phyloP scores from a whole-genome alignment of 2,113 vertebrate species.

The Rhynchomys soricoides region DNA sequence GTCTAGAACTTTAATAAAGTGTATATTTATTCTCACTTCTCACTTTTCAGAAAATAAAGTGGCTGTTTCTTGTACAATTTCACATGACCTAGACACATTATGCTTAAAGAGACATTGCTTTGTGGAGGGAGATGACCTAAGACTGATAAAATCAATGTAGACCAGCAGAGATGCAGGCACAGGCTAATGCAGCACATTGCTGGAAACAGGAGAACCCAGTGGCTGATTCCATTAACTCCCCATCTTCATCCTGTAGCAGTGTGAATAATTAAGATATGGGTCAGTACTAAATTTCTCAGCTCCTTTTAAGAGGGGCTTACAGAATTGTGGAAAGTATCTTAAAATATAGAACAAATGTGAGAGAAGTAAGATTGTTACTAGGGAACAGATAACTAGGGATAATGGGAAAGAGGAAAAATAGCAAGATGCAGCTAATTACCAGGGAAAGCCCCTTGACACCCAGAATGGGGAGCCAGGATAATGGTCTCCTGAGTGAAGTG shows the following conservation, averaged over 20 bases:
- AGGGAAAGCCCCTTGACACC: conserved; percentile 75
- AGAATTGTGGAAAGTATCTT: conserved; percentile 61
- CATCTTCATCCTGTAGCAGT: neutral
- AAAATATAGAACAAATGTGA: conserved; percentile 67
- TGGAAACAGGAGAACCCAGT: neutral
- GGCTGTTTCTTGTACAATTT: conserved; percentile 6
- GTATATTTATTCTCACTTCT: neutral
- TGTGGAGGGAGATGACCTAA: conserved; percentile 20
- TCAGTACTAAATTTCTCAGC: neutral
- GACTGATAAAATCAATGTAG: conserved; percentile 20
- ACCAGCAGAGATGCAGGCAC: neutral
- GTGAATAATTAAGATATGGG: conserved; percentile 48
- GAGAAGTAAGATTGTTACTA: conserved; percentile 70
- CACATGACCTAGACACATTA: conserved; percentile 1
- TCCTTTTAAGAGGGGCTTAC: conserved; percentile 57
- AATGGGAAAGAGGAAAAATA: conserved; percentile 75
- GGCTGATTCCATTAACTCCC: neutral
- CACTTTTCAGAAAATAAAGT: conserved; percentile 45
- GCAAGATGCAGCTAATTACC: conserved; percentile 79
- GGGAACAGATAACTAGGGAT: conserved; percentile 71
- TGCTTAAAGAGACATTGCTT: conserved; percentile 38
- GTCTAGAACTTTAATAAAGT: neutral
- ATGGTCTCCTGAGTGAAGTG: conserved; percentile 75
- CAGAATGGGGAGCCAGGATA: conserved; percentile 67
- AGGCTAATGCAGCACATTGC: neutral